A percentile compares a stretch with the other conserved stretches of the same genome.
Conservation (phyloP, 2,113 vertebrate species). For the Oenanthe oenanthe region DNA sequence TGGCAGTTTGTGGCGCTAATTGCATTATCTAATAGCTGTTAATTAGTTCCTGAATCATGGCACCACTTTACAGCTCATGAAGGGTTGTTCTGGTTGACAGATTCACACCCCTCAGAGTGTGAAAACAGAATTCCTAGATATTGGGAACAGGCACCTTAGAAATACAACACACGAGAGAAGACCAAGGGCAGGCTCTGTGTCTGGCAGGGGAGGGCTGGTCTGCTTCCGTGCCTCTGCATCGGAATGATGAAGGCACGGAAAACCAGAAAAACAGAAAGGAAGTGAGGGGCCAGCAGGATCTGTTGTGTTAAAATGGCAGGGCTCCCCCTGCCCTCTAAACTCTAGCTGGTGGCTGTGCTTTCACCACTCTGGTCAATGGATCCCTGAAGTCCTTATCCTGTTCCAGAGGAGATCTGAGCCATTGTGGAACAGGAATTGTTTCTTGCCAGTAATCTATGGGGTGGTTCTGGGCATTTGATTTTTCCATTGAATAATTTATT, state of each 20-base stretch:
- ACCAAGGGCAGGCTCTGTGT: neutral
- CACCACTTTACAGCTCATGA: neutral
- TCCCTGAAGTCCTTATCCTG: neutral
- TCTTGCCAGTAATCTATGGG: neutral
- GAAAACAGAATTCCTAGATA: neutral
- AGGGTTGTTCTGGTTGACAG: slow-evolving; percentile 27
- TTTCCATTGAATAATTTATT: neutral
- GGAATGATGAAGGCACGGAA: neutral
- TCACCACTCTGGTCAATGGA: neutral
- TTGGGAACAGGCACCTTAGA: neutral
- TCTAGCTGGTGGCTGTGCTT: neutral
- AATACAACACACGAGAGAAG: neutral
- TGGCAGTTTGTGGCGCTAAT: slow-evolving; percentile 33
- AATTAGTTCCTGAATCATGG: slow-evolving; percentile 48
- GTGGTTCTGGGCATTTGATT: neutral
- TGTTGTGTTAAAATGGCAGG: neutral
- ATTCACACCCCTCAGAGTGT: slow-evolving; percentile 6
- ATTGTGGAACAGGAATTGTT: neutral
- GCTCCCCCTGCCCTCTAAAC: neutral
- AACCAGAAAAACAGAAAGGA: neutral
- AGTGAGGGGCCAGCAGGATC: neutral
- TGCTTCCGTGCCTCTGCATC: accelerated
- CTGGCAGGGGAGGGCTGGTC: neutral
- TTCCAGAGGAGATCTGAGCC: neutral
- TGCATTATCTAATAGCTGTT: slow-evolving; percentile 52